Percentiles rank a stretch among this genome's conserved stretches.
These are phyloP conservation scores for Amitus sp. DNA, from an alignment of 2,888 invertebrate genomes.

Conservation along the genomic window DNA sequence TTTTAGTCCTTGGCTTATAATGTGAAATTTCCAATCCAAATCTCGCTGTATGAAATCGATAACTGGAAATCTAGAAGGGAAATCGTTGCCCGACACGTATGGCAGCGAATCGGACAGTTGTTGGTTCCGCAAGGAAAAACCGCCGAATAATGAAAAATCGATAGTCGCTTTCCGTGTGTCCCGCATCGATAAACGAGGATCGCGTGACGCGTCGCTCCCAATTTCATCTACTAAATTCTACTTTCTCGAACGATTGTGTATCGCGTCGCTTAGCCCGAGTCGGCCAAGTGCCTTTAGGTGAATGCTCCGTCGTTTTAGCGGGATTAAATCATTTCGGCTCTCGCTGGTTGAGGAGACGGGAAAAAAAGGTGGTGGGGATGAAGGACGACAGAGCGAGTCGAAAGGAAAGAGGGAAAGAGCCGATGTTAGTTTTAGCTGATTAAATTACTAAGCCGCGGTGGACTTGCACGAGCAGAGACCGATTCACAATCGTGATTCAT, in stretches of 20 bases:
- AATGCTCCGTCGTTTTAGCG: constrained; percentile 60
- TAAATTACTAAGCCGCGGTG: constrained; percentile 64
- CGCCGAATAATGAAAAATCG: background rate
- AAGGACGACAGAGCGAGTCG: constrained; percentile 37
- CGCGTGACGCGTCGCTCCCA: constrained; percentile 24
- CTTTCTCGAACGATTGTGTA: constrained; percentile 58
- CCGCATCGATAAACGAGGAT: constrained; percentile 17
- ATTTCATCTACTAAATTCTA: constrained; percentile 30
- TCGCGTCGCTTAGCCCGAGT: constrained; percentile 46
- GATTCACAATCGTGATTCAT: constrained; percentile 58
- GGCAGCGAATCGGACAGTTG: background rate
- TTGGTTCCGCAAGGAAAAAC: background rate
- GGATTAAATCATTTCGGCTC: constrained; percentile 63
- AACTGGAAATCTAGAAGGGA: too few relatives aligned
- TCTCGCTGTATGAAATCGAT: too few relatives aligned
- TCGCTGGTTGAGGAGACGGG: background rate
- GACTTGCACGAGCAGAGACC: constrained; percentile 59
- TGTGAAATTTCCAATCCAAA: too few relatives aligned
- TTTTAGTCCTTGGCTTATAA: too few relatives aligned
- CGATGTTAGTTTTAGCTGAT: constrained; percentile 66
- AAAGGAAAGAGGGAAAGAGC: constrained; percentile 39
- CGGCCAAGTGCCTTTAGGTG: constrained; percentile 53
- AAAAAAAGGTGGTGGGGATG: constrained; percentile 32
- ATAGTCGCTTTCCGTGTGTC: constrained; percentile 10
- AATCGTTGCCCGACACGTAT: constrained; percentile 2